A percentile compares a stretch with the other conserved stretches of the same genome.
Evolutionary conservation across 2,797 vertebrate genomes (phyloP).

Genomic region (Champsocephalus gunnari): DNA sequence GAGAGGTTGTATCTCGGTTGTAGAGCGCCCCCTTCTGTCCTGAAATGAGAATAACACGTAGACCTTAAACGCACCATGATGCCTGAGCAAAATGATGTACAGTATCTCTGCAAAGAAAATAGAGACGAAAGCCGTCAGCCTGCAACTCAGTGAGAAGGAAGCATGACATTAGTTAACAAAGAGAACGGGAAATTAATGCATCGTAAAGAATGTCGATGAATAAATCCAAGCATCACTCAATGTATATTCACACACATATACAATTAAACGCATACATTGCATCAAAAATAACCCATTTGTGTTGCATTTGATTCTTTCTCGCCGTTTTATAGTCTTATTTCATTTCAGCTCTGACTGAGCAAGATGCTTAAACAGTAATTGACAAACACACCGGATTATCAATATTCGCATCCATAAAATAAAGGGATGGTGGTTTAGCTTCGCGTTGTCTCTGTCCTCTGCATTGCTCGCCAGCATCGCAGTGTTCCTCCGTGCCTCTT

Average conservation of each 20-base stretch:
- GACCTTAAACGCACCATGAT: conserved; percentile 32
- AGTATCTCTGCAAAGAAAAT: conserved; percentile 10
- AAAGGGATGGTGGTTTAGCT: background rate
- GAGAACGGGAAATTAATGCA: fast-evolving
- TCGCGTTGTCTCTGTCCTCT: background rate
- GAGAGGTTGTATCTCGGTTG: conserved; percentile 36
- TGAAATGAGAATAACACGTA: conserved; percentile 13
- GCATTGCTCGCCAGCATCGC: conserved; percentile 1
- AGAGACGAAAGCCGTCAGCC: background rate
- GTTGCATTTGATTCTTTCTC: background rate
- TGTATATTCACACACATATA: background rate
- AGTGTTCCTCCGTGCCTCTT: conserved; percentile 27
- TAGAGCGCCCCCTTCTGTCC: conserved; percentile 72
- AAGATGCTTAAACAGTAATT: conserved; percentile 1
- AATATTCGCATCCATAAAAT: background rate
- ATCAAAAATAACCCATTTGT: background rate
- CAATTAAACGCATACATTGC: background rate
- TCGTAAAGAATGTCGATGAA: background rate
- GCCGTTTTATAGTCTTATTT: background rate
- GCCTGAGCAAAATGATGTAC: conserved; percentile 9
- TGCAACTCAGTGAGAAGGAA: background rate
- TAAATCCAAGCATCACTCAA: background rate
- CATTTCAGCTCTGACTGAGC: background rate
- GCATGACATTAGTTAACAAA: background rate
- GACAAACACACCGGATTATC: background rate